These are phyloP conservation scores for Aphelenchoides fujianensis DNA, from an alignment of 1,140 invertebrate species.

Conservation along the genomic window DNA sequence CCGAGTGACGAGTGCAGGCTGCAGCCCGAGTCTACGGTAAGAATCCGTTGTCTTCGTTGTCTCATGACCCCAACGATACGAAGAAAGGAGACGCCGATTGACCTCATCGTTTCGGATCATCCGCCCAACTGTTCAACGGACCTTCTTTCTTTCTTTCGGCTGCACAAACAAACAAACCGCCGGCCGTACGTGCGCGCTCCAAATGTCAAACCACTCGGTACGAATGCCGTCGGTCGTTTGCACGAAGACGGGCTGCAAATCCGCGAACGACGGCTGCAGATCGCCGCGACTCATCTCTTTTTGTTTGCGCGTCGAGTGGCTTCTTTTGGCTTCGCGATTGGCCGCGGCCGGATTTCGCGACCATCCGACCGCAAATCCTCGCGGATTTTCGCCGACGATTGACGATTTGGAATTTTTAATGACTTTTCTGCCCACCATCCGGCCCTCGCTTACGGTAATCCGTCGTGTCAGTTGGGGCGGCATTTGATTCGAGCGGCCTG, in stretches of 20 bases:
- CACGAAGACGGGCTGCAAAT: neutral
- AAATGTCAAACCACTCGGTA: too few relatives aligned
- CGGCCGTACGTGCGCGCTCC: too few relatives aligned
- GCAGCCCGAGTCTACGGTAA: too few relatives aligned
- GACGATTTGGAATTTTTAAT: constrained; percentile 1
- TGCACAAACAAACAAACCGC: too few relatives aligned
- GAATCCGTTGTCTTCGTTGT: too few relatives aligned
- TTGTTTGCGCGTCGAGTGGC: neutral
- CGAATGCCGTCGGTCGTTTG: neutral
- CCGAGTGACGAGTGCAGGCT: too few relatives aligned
- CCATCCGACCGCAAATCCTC: neutral
- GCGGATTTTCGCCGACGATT: neutral
- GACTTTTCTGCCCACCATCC: too few relatives aligned
- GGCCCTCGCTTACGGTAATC: neutral
- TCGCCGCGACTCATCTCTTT: neutral
- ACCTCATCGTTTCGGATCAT: too few relatives aligned
- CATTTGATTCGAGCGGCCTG: neutral
- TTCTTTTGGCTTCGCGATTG: neutral
- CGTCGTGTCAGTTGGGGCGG: neutral
- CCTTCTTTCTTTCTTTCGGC: too few relatives aligned
- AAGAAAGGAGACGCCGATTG: too few relatives aligned
- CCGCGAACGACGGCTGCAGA: neutral
- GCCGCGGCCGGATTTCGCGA: neutral
- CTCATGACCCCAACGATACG: too few relatives aligned
- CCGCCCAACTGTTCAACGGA: too few relatives aligned